Conservation (phyloP, 2,888 invertebrate genomes). For the Oligia fasciuncula region DNA sequence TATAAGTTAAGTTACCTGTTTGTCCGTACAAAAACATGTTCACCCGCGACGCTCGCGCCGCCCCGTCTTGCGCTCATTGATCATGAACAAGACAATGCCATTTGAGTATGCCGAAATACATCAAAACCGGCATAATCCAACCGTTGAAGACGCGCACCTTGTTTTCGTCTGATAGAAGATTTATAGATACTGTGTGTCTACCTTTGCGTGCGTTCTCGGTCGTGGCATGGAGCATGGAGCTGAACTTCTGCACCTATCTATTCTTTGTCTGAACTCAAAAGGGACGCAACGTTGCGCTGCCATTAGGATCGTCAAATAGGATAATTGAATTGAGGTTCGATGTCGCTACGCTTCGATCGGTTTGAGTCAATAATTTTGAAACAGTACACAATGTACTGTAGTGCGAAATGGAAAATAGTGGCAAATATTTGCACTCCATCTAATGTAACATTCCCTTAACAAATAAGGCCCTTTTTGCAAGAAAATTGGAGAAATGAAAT, state of each 20-base stretch:
- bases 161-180: too few species aligned
- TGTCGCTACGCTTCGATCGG: conserved; percentile 42
- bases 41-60: too few species aligned
- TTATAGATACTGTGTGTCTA: background rate
- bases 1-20: too few species aligned
- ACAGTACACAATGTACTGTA: too few species aligned
- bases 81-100: too few species aligned
- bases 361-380: conserved; percentile 8
- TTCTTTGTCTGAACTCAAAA: conserved; percentile 4
- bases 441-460: background rate
- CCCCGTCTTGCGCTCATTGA: too few species aligned
- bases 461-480: background rate
- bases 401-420: background rate
- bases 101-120: too few species aligned
- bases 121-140: too few species aligned
- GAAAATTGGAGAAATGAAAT: background rate
- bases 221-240: fast-evolving
- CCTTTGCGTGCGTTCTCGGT: background rate
- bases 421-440: conserved; percentile 2
- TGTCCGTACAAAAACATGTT: too few species aligned
- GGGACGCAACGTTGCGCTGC: conserved; percentile 23
- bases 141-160: too few species aligned
- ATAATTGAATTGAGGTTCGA: conserved; percentile 34
- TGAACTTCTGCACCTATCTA: background rate
- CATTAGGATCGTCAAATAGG: conserved; percentile 28